Base-by-base conservation (phyloP, 2,797 vertebrate genomes). In the Anguilla marmorata region DNA sequence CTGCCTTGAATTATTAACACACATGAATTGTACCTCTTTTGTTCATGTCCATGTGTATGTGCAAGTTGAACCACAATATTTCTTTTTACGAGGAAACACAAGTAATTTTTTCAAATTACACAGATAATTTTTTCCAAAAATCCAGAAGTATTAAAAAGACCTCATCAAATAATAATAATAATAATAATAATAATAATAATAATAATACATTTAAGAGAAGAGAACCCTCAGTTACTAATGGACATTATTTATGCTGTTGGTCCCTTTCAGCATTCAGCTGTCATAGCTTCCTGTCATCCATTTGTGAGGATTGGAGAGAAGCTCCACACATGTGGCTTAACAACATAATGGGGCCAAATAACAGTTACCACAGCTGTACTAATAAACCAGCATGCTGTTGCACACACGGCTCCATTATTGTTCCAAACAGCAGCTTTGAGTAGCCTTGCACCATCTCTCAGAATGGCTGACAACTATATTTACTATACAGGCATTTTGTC, bases 401-500 rank as follows among this genome's bases (percentile, higher is more conserved):
- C 85, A 74, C 84, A 63, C n/a, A 82, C 52, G 60, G 48, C 24
- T 72, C 63, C 56, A 7, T 16, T 33, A 45, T 6, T 37, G 48
- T 54, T 50, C 87, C 87, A 87, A 54, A 69, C 41, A 37, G 58
- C n/a, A 54, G 60, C 24, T 19, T 30, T 69, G 86, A 48, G 66
- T 12, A n/a, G 21, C 16, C 86, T 33, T 14, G n/a, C 48, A 21
- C 82, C 27, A 16, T 33, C 56, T 19, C 54, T 85, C 14, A 14
- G 33, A 30, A 84, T 5, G 82, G 21, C 45, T 84, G 84, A 86
- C 80, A 88, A 87, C 88, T 89, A 88, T 90, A 86, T 89, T 88
- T 89, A 90, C 88, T 86, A 84, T 19, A 85, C 58, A 83, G 50
- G 82, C 58, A 80, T 88, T 76, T 56, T 69, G 76, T 50, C 89